Base-by-base conservation (phyloP, 2,113 vertebrate genomes). In the Xiphophorus maculatus region DNA sequence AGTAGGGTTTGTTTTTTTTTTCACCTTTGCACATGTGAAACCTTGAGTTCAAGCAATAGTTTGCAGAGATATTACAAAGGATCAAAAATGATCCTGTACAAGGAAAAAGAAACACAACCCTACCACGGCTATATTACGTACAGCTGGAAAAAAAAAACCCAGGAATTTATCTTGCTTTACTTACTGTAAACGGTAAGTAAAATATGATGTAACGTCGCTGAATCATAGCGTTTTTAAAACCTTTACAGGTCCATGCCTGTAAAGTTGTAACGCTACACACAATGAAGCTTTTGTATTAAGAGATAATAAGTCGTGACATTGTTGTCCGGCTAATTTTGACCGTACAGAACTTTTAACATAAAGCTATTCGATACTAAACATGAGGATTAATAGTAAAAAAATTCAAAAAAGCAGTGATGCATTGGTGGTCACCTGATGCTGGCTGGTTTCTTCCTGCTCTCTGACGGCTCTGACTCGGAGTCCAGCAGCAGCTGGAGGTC, bases 361-460 rank as follows among this genome's bases (percentile, higher is more conserved):
- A 17, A 25, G 2, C 10, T 12, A 32, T 12, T 25, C 6, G 33
- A 33, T 19, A 15, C 4, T 13, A 27, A 14, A 25, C 10, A 37
- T 25, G 10, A 65, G 22, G 64, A 28, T 29, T 48, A 19, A 48
- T 15, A 15, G 40, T 15, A 42, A 15, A 4, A 4, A 42, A 35
- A n/a, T n/a, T 28, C 1, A 17, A 7, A 30, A 28, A 28, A 9
- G 27, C 10, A 17, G 1, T 58, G 17, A 58, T 58, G 51, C 22
- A n/a, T n/a, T 58, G 51, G 8, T n/a, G 37, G 17, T 71, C 37
- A 93, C 92, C 90, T 92, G 66, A 76, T 61, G 74, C 54, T 13
- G 6, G 70, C 61, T 9, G 84, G 32, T 82, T 90, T 93, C 77
- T 61, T 94, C 80, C 63, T 83, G 77, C 44, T 69, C 77, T 91